These are phyloP conservation scores for Microplitis mediator DNA, from an alignment of 1,140 invertebrate genomes.

Conservation along the genomic window DNA sequence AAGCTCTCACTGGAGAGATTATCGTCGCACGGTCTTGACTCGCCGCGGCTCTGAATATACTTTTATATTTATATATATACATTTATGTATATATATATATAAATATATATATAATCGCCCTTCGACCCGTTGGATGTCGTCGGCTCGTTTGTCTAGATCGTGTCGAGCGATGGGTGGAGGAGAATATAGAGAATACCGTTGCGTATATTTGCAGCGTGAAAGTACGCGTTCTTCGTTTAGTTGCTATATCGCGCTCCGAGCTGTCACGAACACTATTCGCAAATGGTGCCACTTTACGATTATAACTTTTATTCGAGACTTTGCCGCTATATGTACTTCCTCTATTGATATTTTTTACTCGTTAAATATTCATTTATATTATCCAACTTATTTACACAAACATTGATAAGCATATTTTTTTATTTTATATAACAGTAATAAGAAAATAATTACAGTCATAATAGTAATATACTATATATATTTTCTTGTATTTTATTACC, in stretches of 20 bases:
- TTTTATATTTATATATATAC: neutral
- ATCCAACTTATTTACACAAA: no score
- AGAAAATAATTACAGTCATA: no score
- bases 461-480: no score
- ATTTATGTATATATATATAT: neutral
- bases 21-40: slow-evolving; percentile 14
- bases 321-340: neutral
- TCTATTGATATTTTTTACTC: no score
- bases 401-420: no score
- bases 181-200: slow-evolving; percentile 16
- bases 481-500: no score
- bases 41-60: neutral
- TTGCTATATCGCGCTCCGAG: slow-evolving; percentile 3
- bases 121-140: slow-evolving; percentile 6
- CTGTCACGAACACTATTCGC: slow-evolving; percentile 20
- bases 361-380: no score
- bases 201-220: slow-evolving; percentile 26
- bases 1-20: slow-evolving; percentile 4
- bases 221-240: slow-evolving; percentile 10
- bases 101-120: slow-evolving; percentile 15
- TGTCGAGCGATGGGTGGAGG: slow-evolving; percentile 21
- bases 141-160: slow-evolving; percentile 11
- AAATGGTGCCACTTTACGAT: neutral
- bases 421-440: no score
- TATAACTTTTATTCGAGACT: neutral